Evolutionary conservation across 2,797 vertebrate species (phyloP).

Genomic region (Falco columbarius): DNA sequence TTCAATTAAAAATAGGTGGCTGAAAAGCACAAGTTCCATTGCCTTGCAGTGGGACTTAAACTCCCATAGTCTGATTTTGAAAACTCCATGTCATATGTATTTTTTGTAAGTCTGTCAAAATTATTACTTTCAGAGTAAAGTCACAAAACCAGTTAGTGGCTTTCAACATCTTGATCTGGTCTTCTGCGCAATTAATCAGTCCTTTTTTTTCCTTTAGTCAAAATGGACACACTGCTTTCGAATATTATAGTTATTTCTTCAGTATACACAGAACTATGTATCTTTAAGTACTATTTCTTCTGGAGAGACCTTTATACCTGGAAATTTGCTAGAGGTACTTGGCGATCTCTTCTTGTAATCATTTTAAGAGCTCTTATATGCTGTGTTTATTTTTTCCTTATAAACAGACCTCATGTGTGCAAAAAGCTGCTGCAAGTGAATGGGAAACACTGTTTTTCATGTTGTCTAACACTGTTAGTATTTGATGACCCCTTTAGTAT

Average conservation of each 20-base stretch:
- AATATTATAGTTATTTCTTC: not conserved
- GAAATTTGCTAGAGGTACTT: not conserved
- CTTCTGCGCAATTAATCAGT: not conserved
- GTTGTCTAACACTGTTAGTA: not conserved
- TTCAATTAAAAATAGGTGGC: not conserved
- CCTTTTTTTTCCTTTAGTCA: not conserved
- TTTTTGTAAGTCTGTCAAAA: not conserved
- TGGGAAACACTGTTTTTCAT: not conserved
- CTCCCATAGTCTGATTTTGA: not conserved
- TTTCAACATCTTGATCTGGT: not conserved
- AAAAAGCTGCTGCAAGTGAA: not conserved
- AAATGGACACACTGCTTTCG: not conserved
- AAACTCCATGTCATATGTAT: not conserved
- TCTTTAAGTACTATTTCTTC: not conserved
- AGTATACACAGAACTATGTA: not conserved
- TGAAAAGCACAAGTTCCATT: not conserved
- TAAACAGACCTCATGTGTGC: not conserved
- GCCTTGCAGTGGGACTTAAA: not conserved
- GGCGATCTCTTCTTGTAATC: not conserved
- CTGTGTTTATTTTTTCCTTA: not conserved
- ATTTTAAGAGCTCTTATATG: not conserved
- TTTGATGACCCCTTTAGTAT: not conserved
- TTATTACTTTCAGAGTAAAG: not conserved
- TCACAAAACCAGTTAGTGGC: not conserved
- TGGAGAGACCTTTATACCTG: not conserved